Conservation (phyloP, 2,797 vertebrate species). For the Gephyroberyx darwinii region DNA sequence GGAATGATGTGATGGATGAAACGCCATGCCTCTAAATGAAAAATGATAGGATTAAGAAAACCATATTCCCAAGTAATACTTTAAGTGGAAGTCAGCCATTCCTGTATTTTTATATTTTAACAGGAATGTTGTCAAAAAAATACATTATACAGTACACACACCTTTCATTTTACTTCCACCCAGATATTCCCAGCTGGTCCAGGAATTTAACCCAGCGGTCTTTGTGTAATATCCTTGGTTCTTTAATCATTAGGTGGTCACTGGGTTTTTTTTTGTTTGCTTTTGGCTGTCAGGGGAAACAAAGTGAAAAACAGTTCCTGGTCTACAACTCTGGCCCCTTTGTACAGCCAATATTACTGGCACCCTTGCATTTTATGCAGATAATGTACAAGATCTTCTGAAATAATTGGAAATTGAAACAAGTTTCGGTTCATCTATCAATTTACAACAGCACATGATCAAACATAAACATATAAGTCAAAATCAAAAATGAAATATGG, state of each 20-base stretch:
- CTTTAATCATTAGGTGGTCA: constrained; percentile 55
- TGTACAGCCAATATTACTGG: not conserved
- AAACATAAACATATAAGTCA: no score
- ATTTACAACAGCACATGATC: no score
- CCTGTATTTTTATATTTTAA: not conserved
- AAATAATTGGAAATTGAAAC: no score
- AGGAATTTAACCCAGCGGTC: constrained; percentile 61
- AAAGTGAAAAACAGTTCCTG: constrained; percentile 13
- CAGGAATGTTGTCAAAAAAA: not conserved
- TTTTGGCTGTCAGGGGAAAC: constrained; percentile 32
- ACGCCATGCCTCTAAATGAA: constrained; percentile 7
- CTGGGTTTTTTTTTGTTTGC: constrained; percentile 24
- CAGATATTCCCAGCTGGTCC: constrained; percentile 40
- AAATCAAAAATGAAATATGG: no score
- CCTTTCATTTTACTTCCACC: constrained; percentile 1
- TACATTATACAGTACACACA: not conserved
- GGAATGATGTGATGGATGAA: constrained; percentile 26
- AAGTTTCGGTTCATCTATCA: no score
- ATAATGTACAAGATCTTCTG: no score
- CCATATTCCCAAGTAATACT: not conserved
- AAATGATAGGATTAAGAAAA: constrained; percentile 17
- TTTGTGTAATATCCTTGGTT: constrained; percentile 47
- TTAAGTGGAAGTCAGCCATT: not conserved
- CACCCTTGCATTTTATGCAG: no score
- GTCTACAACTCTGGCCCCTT: not conserved